These are phyloP conservation scores for Hyperoplus immaculatus DNA, from an alignment of 2,797 vertebrate species.

Conservation along the genomic window DNA sequence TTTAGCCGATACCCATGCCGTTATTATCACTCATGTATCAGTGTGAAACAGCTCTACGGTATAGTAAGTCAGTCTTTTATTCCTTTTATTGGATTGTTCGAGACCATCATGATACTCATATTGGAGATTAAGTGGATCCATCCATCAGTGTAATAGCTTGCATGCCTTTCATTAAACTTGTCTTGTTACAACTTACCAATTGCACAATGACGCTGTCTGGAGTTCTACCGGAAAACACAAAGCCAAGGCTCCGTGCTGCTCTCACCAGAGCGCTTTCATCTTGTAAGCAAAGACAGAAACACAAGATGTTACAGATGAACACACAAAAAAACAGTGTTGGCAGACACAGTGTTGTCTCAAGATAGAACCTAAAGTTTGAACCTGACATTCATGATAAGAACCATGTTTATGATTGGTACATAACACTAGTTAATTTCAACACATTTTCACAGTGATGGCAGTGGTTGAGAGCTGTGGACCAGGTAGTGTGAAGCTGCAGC, in stretches of 20 bases:
- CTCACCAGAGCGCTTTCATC: conserved; percentile 97
- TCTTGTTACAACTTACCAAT: conserved; percentile 84
- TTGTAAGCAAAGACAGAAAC: conserved; percentile 72
- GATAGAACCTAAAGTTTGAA: conserved; percentile 1
- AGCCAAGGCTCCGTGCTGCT: conserved; percentile 92
- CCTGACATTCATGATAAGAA: conserved; percentile 2
- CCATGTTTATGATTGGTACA: conserved; percentile 2
- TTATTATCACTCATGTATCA: conserved; percentile 1
- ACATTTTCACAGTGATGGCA: conserved; percentile 32
- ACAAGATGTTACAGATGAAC: conserved; percentile 12
- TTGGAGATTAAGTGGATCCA: conserved; percentile 21
- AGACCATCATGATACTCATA: not conserved
- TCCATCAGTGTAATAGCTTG: conserved; percentile 30
- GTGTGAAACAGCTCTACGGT: not conserved
- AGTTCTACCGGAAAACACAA: conserved; percentile 96
- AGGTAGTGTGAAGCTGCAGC: conserved; percentile 49
- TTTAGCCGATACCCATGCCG: not conserved
- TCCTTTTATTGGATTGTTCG: not conserved
- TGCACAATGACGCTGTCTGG: conserved; percentile 96
- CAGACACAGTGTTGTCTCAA: not conserved
- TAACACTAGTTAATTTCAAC: conserved; percentile 20
- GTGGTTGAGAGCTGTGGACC: conserved; percentile 34
- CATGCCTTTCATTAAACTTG: conserved; percentile 19
- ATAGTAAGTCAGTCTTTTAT: conserved; percentile 4
- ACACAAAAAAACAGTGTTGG: not conserved